Base-by-base conservation (phyloP, 2,888 invertebrate species). In the Deroplatys truncata region DNA sequence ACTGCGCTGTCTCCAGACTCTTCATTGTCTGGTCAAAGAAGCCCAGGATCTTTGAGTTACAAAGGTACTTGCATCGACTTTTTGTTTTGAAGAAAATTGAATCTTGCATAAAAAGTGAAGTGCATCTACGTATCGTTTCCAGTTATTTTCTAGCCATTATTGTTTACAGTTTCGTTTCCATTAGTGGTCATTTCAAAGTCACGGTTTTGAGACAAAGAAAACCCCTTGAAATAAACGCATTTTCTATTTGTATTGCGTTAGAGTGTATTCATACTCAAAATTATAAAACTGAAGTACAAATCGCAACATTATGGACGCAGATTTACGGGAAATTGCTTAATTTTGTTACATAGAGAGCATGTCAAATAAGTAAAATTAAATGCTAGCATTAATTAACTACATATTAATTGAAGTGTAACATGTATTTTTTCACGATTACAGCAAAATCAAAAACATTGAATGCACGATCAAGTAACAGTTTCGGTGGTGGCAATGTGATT, bases 31-130 rank as follows among this genome's bases (percentile, higher is more conserved):
- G 97, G 97, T 49, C 96, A 96, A 92, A 95, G 97, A 91, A 97
- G 96, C 93, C 96, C 97, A 91, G 96, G 96, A 91, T 96, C 96
- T 91, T 94, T 96, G 91, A 95, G 95, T 92, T 96, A 96, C 93
- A 96, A 96, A 96, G 96, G 96, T 96, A 93, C 89, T 90, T 25
- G 10, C 25, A 82, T 82, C 25, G 16, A 31, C 56, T n/a, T 72
- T 29, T n/a, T 25, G 25, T 16, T 88, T 82, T 28, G 43, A 28
- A n/a, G 88, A 88, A 88, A 88, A 56, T 88, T 20, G 3, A 35
- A 13, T 16, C 8, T 28, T 29, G 9, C 25, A 8, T 84, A 84
- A 84, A 20, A 84, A 84, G 29, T 28, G 84, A 29, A 84, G 29
- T 84, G 28, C 84, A 84, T 84, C 35, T 84, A 84, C 35, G 20